phyloP scores from a whole-genome alignment of 2,888 invertebrate genomes.

The Hirtodrosophila histrioides region DNA sequence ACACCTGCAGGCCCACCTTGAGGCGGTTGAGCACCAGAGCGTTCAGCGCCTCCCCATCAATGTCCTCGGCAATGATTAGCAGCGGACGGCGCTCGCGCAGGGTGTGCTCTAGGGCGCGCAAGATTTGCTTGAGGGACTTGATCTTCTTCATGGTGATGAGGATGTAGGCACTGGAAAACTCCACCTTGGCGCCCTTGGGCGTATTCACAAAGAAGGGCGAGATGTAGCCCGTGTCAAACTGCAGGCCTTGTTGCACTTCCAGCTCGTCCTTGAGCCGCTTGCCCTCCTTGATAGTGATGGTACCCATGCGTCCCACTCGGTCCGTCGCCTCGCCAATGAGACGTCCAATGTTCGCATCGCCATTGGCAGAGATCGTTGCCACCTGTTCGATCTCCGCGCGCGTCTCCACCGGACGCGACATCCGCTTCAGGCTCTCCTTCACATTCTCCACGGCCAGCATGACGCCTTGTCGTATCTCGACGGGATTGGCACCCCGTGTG shows the following conservation, averaged over 20 bases:
- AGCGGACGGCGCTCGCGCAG: constrained; percentile 96
- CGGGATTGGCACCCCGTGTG: constrained; percentile 97
- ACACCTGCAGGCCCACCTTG: constrained; percentile 96
- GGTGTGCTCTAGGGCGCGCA: constrained; percentile 97
- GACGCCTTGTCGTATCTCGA: constrained; percentile 96
- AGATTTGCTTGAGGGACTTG: constrained; percentile 96
- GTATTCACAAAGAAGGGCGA: constrained; percentile 99
- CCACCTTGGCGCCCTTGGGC: constrained; percentile 97
- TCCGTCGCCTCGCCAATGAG: constrained; percentile 99
- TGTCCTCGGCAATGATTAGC: constrained; percentile 97
- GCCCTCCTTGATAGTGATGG: constrained; percentile 99
- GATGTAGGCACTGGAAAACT: constrained; percentile 97
- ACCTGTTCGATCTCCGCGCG: constrained; percentile 99
- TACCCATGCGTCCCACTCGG: constrained; percentile 97
- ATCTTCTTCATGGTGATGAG: constrained; percentile 99
- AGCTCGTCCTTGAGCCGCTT: constrained; percentile 98
- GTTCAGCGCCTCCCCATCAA: constrained; percentile 97
- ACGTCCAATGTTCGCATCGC: constrained; percentile 95
- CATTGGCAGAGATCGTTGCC: constrained; percentile 99
- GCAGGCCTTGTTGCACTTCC: constrained; percentile 98
- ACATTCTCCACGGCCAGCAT: constrained; percentile 98
- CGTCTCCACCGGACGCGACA: constrained; percentile 97
- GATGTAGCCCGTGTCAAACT: constrained; percentile 99
- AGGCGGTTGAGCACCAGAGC: constrained; percentile 96
- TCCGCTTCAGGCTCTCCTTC: constrained; percentile 93